Percentiles rank a stretch among this genome's conserved stretches.
Evolutionary conservation across 2,888 invertebrate genomes (phyloP).

Genomic region (Drosophila neutralis): DNA sequence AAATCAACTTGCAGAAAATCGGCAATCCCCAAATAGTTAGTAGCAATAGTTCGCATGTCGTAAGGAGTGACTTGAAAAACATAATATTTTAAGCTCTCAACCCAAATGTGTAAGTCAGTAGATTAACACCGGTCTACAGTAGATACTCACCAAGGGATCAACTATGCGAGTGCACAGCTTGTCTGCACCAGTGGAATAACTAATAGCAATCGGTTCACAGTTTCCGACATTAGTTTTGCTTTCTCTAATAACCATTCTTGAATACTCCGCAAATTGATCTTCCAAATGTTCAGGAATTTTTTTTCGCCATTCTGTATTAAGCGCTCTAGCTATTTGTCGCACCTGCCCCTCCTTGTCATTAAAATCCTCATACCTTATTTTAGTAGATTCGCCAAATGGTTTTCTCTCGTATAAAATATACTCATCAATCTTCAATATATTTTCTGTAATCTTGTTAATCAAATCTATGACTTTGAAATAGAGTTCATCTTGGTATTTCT

Average conservation of each 20-base stretch:
- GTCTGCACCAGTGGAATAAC: constrained; percentile 91
- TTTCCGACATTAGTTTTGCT: constrained; percentile 88
- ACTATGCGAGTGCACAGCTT: constrained; percentile 92
- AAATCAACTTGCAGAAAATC: too few relatives aligned
- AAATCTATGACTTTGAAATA: constrained; percentile 25
- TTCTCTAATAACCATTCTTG: constrained; percentile 87
- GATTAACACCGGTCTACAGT: too few relatives aligned
- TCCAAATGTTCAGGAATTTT: constrained; percentile 81
- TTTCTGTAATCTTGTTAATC: constrained; percentile 24
- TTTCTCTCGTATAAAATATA: constrained; percentile 39
- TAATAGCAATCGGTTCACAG: constrained; percentile 92
- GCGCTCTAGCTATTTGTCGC: constrained; percentile 86
- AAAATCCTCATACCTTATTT: constrained; percentile 88
- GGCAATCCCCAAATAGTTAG: too few relatives aligned
- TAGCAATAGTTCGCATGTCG: too few relatives aligned
- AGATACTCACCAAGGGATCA: constrained; percentile 91
- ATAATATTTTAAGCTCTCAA: too few relatives aligned
- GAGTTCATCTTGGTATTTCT: constrained; percentile 87
- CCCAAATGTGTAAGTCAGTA: too few relatives aligned
- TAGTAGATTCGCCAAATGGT: constrained; percentile 88
- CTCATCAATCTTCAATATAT: constrained; percentile 38
- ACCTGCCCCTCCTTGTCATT: accelerated
- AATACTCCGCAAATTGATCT: constrained; percentile 86
- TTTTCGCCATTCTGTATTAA: constrained; percentile 87
- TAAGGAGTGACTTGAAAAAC: too few relatives aligned